phyloP scores from a whole-genome alignment of 2,888 invertebrate species.

The Xanthostigma xanthostigma region DNA sequence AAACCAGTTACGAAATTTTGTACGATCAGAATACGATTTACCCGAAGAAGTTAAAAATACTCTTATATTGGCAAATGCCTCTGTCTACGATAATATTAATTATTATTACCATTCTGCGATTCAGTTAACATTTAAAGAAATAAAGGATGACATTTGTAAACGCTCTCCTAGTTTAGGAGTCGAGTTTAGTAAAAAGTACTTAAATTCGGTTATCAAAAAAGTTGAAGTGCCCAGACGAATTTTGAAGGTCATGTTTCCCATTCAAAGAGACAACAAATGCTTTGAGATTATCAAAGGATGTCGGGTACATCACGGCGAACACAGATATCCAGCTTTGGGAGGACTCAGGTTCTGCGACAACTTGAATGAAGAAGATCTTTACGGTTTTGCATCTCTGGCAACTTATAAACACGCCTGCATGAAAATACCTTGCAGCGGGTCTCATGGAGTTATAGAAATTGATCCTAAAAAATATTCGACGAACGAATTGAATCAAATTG shows the following conservation, averaged over 20 bases:
- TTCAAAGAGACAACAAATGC: conserved; percentile 19
- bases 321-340: conserved; percentile 17
- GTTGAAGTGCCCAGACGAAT: conserved; percentile 23
- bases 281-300: conserved; percentile 22
- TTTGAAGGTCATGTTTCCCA: conserved; percentile 22
- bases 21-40: conserved; percentile 18
- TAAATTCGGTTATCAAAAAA: conserved; percentile 18
- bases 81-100: conserved; percentile 23
- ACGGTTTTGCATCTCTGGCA: conserved; percentile 21
- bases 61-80: conserved; percentile 25
- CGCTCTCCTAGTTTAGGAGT: conserved; percentile 9
- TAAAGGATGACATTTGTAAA: conserved; percentile 17
- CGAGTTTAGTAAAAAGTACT: conserved; percentile 14
- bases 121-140: conserved; percentile 19
- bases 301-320: conserved; percentile 22
- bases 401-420: conserved; percentile 23
- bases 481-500: conserved; percentile 19
- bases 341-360: conserved; percentile 20
- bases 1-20: too few relatives aligned
- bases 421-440: conserved; percentile 22
- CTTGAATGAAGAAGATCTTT: conserved; percentile 22
- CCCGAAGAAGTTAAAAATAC: conserved; percentile 23
- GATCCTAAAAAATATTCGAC: conserved; percentile 17
- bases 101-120: conserved; percentile 25
- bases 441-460: conserved; percentile 24